Evolutionary conservation across 1,140 invertebrate species (phyloP).

Genomic region (Sycophila sp.): DNA sequence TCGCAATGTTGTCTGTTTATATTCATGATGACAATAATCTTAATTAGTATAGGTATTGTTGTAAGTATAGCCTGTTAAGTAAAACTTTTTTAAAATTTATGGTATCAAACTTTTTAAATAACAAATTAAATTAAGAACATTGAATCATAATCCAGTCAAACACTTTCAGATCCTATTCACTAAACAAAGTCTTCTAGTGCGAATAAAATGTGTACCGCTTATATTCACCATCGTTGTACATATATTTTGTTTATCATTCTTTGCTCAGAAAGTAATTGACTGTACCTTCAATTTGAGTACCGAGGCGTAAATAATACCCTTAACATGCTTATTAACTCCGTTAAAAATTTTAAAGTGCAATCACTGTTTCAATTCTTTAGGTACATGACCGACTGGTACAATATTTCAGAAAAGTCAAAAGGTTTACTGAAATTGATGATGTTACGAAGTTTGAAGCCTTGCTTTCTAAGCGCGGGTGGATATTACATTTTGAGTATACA

Average conservation of each 20-base stretch:
- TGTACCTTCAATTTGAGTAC: not conserved
- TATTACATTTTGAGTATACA: constrained; percentile 1
- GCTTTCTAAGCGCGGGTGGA: not conserved
- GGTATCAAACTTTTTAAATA: too few species aligned
- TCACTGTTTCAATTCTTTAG: not conserved
- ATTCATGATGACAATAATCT: too few species aligned
- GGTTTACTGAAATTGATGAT: not conserved
- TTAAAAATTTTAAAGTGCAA: not conserved
- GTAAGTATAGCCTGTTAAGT: too few species aligned
- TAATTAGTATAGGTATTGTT: too few species aligned
- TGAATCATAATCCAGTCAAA: too few species aligned
- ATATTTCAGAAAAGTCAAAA: constrained; percentile 8
- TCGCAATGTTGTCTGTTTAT: too few species aligned
- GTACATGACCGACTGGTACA: constrained; percentile 6
- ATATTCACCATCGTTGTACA: not conserved
- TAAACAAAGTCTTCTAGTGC: not conserved
- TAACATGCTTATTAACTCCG: too few species aligned
- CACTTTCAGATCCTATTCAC: too few species aligned
- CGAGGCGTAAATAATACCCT: too few species aligned
- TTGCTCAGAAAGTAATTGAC: constrained; percentile 1
- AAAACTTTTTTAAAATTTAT: too few species aligned
- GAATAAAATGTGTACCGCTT: not conserved
- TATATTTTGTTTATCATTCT: not conserved
- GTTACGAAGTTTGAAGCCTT: not conserved
- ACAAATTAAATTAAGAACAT: too few species aligned